phyloP scores from a whole-genome alignment of 2,113 vertebrate genomes.

The Mormoops blainvillei region DNA sequence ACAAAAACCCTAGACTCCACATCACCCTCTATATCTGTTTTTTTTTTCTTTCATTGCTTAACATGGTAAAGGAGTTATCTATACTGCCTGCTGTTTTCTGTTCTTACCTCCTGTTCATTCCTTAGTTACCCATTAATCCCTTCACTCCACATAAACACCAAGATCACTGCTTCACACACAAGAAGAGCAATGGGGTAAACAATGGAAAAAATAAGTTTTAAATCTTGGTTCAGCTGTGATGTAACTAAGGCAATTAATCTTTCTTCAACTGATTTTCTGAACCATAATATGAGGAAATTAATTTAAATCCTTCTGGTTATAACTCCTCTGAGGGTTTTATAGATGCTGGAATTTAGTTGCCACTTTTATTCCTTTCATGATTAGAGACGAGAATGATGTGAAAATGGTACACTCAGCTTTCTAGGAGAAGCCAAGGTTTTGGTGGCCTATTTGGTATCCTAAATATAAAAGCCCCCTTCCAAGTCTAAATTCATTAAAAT shows the following conservation, averaged over 20 bases:
- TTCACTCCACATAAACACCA: not conserved
- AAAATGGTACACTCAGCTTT: not conserved
- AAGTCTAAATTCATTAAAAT: slow-evolving; percentile 27
- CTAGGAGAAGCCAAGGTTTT: not conserved
- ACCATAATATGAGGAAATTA: not conserved
- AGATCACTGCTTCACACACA: not conserved
- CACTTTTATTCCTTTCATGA: not conserved
- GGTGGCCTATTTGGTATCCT: not conserved
- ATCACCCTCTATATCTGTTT: not conserved
- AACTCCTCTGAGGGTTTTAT: not conserved
- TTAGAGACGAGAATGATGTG: not conserved
- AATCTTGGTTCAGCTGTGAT: not conserved
- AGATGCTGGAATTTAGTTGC: not conserved
- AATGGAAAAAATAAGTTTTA: slow-evolving; percentile 10
- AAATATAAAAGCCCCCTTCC: not conserved
- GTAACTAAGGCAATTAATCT: not conserved
- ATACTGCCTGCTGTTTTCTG: not conserved
- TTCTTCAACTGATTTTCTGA: slow-evolving; percentile 25
- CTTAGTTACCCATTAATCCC: not conserved
- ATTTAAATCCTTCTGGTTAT: slow-evolving; percentile 13
- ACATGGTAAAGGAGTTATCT: not conserved
- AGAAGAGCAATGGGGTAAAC: not conserved
- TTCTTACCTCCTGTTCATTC: not conserved
- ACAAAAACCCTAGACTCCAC: not conserved
- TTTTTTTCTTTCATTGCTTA: not conserved